Percentiles rank a stretch among this genome's conserved stretches.
Evolutionary conservation across 2,113 vertebrate species (phyloP).

Genomic region (Desmodus rotundus): DNA sequence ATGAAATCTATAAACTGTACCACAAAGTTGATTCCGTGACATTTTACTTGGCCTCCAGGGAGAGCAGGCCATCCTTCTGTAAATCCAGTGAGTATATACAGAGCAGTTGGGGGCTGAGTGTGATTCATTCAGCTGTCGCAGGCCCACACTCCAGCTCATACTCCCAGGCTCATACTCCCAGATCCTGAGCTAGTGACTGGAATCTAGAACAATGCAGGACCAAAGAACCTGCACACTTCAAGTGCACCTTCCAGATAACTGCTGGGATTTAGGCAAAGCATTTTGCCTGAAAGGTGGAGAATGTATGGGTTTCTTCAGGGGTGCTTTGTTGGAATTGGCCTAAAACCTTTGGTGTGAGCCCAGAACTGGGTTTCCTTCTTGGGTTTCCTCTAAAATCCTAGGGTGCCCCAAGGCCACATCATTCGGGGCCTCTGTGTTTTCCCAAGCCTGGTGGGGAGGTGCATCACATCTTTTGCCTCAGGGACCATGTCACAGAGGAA

Average conservation of each 20-base stretch:
- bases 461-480: neutral
- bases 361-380: neutral
- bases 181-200: neutral
- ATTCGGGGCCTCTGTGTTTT: neutral
- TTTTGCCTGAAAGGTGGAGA: neutral
- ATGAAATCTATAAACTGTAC: neutral
- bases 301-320: neutral
- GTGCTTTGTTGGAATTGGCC: neutral
- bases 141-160: neutral
- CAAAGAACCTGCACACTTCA: neutral
- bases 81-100: neutral
- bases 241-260: neutral
- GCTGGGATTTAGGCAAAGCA: neutral
- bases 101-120: neutral
- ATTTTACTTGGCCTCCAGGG: constrained; percentile 1
- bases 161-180: neutral
- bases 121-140: neutral
- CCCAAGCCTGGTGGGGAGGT: neutral
- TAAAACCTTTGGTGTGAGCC: neutral
- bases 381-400: neutral
- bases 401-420: neutral
- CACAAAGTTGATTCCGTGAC: neutral
- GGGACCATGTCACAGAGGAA: neutral
- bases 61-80: neutral
- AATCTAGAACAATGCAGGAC: neutral